phyloP scores from a whole-genome alignment of 2,888 invertebrate species.

The Eutolmus rufibarbis region DNA sequence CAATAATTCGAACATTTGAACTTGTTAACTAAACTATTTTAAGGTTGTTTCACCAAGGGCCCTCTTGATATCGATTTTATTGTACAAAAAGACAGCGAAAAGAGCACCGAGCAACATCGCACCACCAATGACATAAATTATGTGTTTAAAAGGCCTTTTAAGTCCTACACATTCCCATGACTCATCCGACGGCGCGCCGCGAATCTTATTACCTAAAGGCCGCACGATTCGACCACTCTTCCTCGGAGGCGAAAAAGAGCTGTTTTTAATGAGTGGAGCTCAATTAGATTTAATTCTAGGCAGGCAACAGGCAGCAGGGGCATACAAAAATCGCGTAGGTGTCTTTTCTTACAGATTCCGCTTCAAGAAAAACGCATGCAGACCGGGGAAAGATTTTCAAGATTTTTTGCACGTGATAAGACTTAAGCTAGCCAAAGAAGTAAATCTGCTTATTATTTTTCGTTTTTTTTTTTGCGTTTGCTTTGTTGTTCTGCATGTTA shows the following conservation, averaged over 20 bases:
- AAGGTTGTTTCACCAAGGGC: neutral
- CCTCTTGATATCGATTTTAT: constrained; percentile 11
- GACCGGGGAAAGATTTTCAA: neutral
- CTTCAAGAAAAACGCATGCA: neutral
- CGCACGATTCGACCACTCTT: neutral
- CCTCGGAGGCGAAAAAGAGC: neutral
- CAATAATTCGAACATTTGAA: neutral
- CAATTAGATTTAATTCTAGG: constrained; percentile 8
- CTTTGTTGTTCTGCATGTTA: neutral
- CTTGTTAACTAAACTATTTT: neutral
- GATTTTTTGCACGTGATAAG: constrained; percentile 13
- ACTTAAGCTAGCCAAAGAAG: neutral
- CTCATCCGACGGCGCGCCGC: neutral
- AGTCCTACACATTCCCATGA: constrained; percentile 14
- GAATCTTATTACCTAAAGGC: neutral
- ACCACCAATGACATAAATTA: constrained; percentile 12
- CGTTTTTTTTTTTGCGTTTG: neutral
- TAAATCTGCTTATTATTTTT: neutral
- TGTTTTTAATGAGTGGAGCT: neutral
- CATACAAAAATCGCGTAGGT: neutral
- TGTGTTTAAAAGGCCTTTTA: constrained; percentile 2
- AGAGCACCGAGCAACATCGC: neutral
- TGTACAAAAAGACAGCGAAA: neutral
- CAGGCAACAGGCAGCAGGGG: neutral
- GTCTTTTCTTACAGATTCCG: neutral